Evolutionary conservation across 92 coral and sea anemone species (phyloP).

Genomic region (Porites lobata): DNA sequence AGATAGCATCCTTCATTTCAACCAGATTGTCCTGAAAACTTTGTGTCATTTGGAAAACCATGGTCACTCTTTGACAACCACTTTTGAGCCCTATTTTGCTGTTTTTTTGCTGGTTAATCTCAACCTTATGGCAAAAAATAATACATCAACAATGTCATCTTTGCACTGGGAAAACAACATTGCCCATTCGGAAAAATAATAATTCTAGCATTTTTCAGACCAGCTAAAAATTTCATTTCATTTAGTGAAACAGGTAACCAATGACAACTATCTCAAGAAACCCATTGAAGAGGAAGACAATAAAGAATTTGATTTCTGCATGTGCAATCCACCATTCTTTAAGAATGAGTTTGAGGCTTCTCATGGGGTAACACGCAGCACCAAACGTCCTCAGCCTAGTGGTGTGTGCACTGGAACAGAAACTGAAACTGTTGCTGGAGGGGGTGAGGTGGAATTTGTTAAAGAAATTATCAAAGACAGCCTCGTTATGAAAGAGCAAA

Average conservation of each 20-base stretch:
- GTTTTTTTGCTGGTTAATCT: too few species aligned
- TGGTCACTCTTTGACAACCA: too few species aligned
- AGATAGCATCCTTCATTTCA: not conserved
- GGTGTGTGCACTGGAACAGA: slow-evolving; percentile 93
- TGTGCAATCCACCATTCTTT: slow-evolving; percentile 99
- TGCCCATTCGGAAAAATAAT: too few species aligned
- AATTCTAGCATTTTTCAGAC: too few species aligned
- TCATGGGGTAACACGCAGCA: slow-evolving; percentile 84
- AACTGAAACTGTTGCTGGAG: slow-evolving; percentile 93
- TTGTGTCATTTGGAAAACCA: too few species aligned
- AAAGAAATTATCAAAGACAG: slow-evolving; percentile 92
- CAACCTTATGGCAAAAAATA: too few species aligned
- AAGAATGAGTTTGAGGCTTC: slow-evolving; percentile 85
- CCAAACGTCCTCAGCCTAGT: slow-evolving; percentile 87
- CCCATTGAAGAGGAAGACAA: slow-evolving; percentile 64
- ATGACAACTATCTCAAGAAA: slow-evolving; percentile 62
- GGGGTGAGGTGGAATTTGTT: slow-evolving; percentile 99
- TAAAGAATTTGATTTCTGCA: slow-evolving; percentile 80
- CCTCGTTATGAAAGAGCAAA: slow-evolving; percentile 69
- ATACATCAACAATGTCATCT: too few species aligned
- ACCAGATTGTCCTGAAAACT: not conserved
- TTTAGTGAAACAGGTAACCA: slow-evolving; percentile 80
- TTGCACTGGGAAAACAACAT: too few species aligned
- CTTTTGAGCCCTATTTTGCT: too few species aligned
- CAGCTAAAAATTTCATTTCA: not conserved